Conservation (phyloP, 2,888 invertebrate genomes). For the Tenthredo distinguenda region DNA sequence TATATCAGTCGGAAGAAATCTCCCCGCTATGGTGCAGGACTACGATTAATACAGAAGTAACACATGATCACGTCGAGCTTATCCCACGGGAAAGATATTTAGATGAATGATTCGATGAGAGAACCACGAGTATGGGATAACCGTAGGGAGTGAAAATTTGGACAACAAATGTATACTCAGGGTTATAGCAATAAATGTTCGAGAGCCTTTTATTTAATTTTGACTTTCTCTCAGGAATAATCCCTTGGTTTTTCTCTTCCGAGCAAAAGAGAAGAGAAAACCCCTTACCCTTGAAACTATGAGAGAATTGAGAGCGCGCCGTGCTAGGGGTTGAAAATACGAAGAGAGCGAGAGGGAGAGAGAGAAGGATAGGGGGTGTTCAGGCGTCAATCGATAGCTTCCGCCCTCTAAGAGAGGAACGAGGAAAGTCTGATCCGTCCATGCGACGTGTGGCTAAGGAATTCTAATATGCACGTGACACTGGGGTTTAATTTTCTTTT, state of each 20-base stretch:
- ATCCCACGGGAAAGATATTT: too few relatives aligned
- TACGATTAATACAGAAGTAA: not conserved
- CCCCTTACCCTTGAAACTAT: constrained; percentile 17
- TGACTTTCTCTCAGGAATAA: not conserved
- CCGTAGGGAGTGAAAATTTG: too few relatives aligned
- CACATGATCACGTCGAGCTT: not conserved
- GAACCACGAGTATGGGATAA: too few relatives aligned
- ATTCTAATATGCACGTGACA: constrained; percentile 19
- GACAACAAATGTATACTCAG: too few relatives aligned
- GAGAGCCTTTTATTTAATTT: not conserved
- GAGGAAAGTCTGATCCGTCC: constrained; percentile 40
- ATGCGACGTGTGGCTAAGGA: constrained; percentile 40
- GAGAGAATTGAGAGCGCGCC: constrained; percentile 48
- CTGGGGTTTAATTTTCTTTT: constrained; percentile 10
- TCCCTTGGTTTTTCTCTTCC: not conserved
- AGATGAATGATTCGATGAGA: too few relatives aligned
- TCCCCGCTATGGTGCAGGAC: too few relatives aligned
- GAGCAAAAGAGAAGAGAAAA: not conserved
- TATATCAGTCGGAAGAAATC: not conserved
- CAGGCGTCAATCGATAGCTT: constrained; percentile 71
- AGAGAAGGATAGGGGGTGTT: constrained; percentile 59
- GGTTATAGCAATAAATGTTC: too few relatives aligned
- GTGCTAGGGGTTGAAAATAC: constrained; percentile 40
- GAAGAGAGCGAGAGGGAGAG: constrained; percentile 11
- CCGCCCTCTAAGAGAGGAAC: constrained; percentile 64